Evolutionary conservation across 2,113 vertebrate species (phyloP), one percentile per base, ranked within the genome.

Genomic region (Pycnonotus jocosus): DNA sequence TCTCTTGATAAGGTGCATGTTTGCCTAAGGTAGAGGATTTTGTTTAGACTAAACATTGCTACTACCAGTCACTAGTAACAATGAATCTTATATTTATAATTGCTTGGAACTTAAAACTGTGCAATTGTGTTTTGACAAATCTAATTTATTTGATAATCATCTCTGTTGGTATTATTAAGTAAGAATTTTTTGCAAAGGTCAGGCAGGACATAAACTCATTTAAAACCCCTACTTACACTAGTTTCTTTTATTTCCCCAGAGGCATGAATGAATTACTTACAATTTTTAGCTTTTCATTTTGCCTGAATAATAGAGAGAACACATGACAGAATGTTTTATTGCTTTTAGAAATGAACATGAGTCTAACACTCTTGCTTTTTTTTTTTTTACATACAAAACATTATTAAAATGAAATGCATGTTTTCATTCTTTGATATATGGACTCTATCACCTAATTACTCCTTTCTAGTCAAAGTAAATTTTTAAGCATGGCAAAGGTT

Each of bases 61-160:
- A 37, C 45, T 42, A 54, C 27, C 25, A 68, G 61, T 47, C 37
- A 31, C 61, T 72, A 72, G 8, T 51, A 66, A 64, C n/a, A 84
- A 81, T 48, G 35, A 81, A 64, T 81, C 38, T 86, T 77, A 51
- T 54, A 65, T 70, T 70, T 53, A 53, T 91, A 86, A 88, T 86
- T 92, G 74, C 23, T 81, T 45, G 35, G 48, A 71, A 81, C 21
- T 78, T 35, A 83, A 91, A 91, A 74, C 24, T 37, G 11, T 54
- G 33, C 15, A 64, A 84, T 35, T 56, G 9, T 92, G 58, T 93
- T 92, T 89, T 61, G 62, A 89, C 56, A 93, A 93, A 92, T 83
- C 27, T 90, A 90, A 93, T 93, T 88, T 88, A 77, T 62, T 82
- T 93, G 64, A 93, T 92, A 86, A 93, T 86, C 50, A 77, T 47